A percentile compares a stretch with the other conserved stretches of the same genome.
phyloP scores from a whole-genome alignment of 2,888 invertebrate genomes.

The Coelogynopora nodosa region DNA sequence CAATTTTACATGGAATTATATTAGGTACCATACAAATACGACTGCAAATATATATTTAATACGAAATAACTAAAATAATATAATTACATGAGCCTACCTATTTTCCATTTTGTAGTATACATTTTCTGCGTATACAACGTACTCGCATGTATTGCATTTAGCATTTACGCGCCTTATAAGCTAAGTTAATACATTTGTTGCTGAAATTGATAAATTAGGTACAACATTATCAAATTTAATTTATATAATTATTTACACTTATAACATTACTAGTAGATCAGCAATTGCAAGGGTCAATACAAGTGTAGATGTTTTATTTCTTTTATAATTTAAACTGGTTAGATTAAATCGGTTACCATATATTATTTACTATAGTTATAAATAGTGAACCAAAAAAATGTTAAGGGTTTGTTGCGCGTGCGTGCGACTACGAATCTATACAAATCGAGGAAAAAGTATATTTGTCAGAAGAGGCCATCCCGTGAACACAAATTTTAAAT shows the following conservation, averaged over 20 bases:
- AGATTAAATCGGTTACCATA: not conserved
- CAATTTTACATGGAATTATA: too few relatives aligned
- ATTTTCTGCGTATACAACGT: not conserved
- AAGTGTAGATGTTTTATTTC: not conserved
- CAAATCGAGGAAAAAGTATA: too few relatives aligned
- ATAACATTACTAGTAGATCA: too few relatives aligned
- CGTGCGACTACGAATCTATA: too few relatives aligned
- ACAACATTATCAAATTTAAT: not conserved
- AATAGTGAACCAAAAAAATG: too few relatives aligned
- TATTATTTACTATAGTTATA: too few relatives aligned
- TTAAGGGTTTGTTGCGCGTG: too few relatives aligned
- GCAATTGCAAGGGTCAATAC: not conserved
- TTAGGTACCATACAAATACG: not conserved
- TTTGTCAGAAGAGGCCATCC: too few relatives aligned
- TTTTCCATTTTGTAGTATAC: not conserved
- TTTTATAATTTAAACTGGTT: not conserved
- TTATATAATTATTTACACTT: not conserved
- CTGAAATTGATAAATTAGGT: not conserved
- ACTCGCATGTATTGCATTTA: not conserved
- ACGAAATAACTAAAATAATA: not conserved
- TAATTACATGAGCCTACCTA: not conserved
- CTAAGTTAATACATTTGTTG: not conserved
- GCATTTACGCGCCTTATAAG: not conserved
- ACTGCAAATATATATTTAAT: not conserved
- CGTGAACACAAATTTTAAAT: too few relatives aligned